A percentile compares a stretch with the other conserved stretches of the same genome.
Evolutionary conservation across 2,888 invertebrate genomes (phyloP).

Genomic region (Therioaphis trifolii): DNA sequence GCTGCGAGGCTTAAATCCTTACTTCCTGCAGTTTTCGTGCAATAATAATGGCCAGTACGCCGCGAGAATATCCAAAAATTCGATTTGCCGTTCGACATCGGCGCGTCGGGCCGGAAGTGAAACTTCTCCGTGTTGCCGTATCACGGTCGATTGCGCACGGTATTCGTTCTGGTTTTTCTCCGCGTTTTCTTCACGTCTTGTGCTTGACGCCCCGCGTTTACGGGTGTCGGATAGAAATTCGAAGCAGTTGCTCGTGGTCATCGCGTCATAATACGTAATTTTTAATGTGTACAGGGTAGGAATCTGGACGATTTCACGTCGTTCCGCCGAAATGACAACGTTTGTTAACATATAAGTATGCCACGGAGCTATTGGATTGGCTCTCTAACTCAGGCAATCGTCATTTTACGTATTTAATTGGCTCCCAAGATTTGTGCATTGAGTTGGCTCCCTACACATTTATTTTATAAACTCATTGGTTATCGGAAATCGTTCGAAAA

Average conservation of each 20-base stretch:
- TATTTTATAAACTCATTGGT: no score
- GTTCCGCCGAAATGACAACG: no score
- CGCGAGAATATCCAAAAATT: conserved; percentile 41
- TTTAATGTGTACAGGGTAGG: no score
- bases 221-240: not conserved
- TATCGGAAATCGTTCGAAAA: no score
- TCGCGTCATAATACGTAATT: no score
- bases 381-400: no score
- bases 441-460: no score
- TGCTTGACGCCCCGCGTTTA: not conserved
- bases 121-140: not conserved
- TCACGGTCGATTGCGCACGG: conserved; percentile 13
- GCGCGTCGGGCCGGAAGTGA: conserved; percentile 5
- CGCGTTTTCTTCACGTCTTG: not conserved
- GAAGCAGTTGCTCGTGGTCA: not conserved
- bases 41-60: not conserved
- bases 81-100: conserved; percentile 25
- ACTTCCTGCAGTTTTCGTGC: conserved; percentile 22
- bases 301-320: no score
- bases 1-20: not conserved
- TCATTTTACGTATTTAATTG: no score
- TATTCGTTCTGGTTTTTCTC: conserved; percentile 22
- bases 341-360: no score
- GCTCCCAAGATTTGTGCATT: no score
- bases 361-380: no score